These are phyloP conservation scores for Xestobium rufovillosum DNA, from an alignment of 2,888 invertebrate genomes.

Conservation along the genomic window DNA sequence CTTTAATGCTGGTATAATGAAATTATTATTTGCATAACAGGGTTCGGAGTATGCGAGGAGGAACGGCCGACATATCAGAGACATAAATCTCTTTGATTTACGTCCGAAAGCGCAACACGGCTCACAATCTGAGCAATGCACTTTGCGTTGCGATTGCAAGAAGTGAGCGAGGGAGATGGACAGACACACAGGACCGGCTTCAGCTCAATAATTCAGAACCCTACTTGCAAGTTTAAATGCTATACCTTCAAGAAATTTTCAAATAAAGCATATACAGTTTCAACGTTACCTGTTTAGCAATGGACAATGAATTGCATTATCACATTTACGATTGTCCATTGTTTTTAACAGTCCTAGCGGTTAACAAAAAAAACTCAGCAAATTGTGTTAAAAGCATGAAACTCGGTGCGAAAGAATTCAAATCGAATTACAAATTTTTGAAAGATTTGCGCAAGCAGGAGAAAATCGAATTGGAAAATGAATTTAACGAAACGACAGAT, in stretches of 20 bases:
- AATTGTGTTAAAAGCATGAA: too few species aligned
- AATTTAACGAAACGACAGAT: conserved; percentile 55
- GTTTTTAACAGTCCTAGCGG: too few species aligned
- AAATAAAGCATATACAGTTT: too few species aligned
- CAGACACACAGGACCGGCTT: conserved; percentile 5
- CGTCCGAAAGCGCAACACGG: conserved; percentile 27
- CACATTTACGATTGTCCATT: too few species aligned
- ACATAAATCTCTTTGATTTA: conserved; percentile 34
- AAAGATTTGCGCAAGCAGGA: conserved; percentile 65
- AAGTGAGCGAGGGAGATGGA: too few species aligned
- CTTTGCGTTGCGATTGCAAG: conserved; percentile 24
- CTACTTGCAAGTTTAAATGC: too few species aligned
- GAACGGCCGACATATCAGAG: conserved; percentile 28
- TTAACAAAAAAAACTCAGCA: too few species aligned
- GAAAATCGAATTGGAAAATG: conserved; percentile 53
- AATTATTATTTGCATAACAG: conserved; percentile 35
- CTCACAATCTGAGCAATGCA: conserved; percentile 32
- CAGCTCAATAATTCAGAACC: too few species aligned
- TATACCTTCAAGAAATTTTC: too few species aligned
- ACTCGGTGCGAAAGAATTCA: conserved; percentile 67
- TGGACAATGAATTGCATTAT: too few species aligned
- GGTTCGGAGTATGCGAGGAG: conserved; percentile 28
- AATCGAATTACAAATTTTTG: conserved; percentile 71
- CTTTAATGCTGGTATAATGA: conserved; percentile 32
- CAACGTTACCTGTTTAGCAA: too few species aligned